phyloP scores from a whole-genome alignment of 2,888 invertebrate species.

The Morpho helenor region DNA sequence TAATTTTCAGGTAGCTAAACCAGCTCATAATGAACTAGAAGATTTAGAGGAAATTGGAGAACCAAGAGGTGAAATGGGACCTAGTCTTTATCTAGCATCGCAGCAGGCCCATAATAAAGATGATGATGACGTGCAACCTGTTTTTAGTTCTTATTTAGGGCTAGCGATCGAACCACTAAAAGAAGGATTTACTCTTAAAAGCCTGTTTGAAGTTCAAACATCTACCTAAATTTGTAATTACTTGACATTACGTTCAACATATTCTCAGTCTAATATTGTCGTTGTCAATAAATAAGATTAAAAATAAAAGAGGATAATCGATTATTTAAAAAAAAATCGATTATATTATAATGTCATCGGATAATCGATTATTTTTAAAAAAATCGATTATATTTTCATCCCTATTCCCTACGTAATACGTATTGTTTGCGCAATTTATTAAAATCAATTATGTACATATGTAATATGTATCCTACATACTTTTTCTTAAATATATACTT shows the following conservation, averaged over 20 bases:
- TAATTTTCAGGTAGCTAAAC: slow-evolving; percentile 42
- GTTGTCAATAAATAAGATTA: too few relatives aligned
- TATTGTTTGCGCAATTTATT: too few relatives aligned
- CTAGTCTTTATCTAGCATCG: slow-evolving; percentile 82
- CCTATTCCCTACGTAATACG: too few relatives aligned
- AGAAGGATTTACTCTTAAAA: slow-evolving; percentile 93
- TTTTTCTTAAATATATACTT: too few relatives aligned
- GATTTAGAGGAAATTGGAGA: slow-evolving; percentile 88
- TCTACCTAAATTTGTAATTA: slow-evolving; percentile 33
- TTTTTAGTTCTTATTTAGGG: slow-evolving; percentile 85
- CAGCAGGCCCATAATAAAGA: slow-evolving; percentile 63
- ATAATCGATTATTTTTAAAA: too few relatives aligned
- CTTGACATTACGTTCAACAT: neutral
- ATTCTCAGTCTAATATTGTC: too few relatives aligned
- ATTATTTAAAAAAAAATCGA: too few relatives aligned
- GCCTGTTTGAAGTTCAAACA: slow-evolving; percentile 92
- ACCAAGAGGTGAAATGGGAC: slow-evolving; percentile 87
- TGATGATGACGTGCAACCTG: slow-evolving; percentile 60
- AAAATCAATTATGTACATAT: too few relatives aligned
- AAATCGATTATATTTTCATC: too few relatives aligned
- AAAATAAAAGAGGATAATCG: too few relatives aligned
- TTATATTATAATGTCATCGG: too few relatives aligned
- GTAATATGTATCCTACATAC: too few relatives aligned
- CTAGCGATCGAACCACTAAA: slow-evolving; percentile 94
- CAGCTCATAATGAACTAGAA: slow-evolving; percentile 69